Conservation (phyloP, 2,888 invertebrate genomes). For the Synergus umbraculus region DNA sequence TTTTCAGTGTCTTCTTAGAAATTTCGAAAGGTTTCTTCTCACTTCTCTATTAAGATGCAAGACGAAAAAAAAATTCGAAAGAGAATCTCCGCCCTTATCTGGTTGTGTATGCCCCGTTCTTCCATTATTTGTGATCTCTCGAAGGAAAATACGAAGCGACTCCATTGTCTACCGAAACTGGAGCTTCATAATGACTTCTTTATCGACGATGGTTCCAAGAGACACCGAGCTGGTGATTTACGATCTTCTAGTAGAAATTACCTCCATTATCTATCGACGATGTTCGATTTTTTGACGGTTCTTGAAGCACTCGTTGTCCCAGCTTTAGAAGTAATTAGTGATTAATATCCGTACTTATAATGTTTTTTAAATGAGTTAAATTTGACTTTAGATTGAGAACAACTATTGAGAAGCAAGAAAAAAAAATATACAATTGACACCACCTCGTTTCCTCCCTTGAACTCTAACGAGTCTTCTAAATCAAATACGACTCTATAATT, state of each 20-base stretch:
- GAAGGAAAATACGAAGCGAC: conserved; percentile 29
- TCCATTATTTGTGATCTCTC: conserved; percentile 30
- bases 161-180: conserved; percentile 14
- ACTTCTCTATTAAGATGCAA: background rate
- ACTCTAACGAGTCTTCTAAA: too few relatives aligned
- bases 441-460: too few relatives aligned
- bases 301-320: background rate
- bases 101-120: conserved; percentile 20
- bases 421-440: too few relatives aligned
- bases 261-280: conserved; percentile 13
- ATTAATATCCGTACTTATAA: background rate
- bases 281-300: background rate
- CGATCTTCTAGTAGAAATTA: conserved; percentile 8
- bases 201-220: conserved; percentile 21
- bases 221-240: conserved; percentile 25
- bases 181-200: conserved; percentile 39
- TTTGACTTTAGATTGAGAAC: too few relatives aligned
- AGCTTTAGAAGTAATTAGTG: background rate
- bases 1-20: background rate
- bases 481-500: too few relatives aligned
- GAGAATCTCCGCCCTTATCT: conserved; percentile 2
- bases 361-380: too few relatives aligned
- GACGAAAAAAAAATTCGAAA: background rate
- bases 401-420: too few relatives aligned
- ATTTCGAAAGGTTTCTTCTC: background rate